Conservation (phyloP, 2,888 invertebrate genomes). For the Oegoconia quadripuncta region DNA sequence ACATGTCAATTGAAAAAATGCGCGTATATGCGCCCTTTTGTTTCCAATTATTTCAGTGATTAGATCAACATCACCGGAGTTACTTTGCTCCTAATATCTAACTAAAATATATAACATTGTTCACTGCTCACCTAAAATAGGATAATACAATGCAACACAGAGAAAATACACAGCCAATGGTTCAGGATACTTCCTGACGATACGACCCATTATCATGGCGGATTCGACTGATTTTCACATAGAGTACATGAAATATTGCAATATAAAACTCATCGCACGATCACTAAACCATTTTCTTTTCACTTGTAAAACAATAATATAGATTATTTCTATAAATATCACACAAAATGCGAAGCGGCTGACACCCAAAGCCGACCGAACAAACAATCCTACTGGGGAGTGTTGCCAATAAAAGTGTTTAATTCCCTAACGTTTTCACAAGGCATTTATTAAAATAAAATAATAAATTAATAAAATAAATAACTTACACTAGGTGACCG, state of each 20-base stretch:
- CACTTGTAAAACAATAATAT: conserved; percentile 48
- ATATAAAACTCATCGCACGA: conserved; percentile 56
- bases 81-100: background rate
- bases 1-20: conserved; percentile 38
- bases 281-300: conserved; percentile 61
- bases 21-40: too few relatives aligned
- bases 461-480: too few relatives aligned
- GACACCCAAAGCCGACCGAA: conserved; percentile 79
- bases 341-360: conserved; percentile 67
- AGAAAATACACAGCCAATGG: conserved; percentile 66
- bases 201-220: conserved; percentile 73
- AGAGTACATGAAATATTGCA: conserved; percentile 45
- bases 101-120: background rate
- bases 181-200: conserved; percentile 59
- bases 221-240: conserved; percentile 60
- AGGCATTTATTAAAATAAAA: too few relatives aligned
- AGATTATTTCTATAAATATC: conserved; percentile 58
- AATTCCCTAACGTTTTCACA: background rate
- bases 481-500: too few relatives aligned
- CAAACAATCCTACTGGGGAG: conserved; percentile 31
- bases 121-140: conserved; percentile 60
- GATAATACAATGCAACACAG: conserved; percentile 61
- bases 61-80: too few relatives aligned
- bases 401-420: background rate
- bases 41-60: too few relatives aligned